phyloP scores from a whole-genome alignment of 2,888 invertebrate species.

The Monopis laevigella region DNA sequence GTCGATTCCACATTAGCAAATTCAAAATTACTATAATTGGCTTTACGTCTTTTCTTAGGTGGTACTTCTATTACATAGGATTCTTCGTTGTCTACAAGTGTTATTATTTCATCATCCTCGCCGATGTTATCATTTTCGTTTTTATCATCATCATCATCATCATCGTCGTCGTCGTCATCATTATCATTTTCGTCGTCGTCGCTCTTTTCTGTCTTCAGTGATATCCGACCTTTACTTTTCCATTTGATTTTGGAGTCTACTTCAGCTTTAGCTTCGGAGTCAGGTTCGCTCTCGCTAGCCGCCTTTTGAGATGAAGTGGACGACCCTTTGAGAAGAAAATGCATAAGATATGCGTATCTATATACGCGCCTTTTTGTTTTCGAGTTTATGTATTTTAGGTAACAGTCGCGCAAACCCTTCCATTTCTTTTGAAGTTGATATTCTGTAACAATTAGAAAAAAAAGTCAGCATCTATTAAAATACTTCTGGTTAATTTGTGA shows the following conservation, averaged over 20 bases:
- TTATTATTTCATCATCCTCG: constrained; percentile 16
- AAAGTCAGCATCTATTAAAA: too few species aligned
- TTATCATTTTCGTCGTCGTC: constrained; percentile 38
- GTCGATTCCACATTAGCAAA: constrained; percentile 43
- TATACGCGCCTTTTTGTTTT: constrained; percentile 40
- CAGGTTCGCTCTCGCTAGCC: too few species aligned
- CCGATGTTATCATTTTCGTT: constrained; percentile 13
- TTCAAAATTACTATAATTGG: constrained; percentile 34
- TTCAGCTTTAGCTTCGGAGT: not conserved
- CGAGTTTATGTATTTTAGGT: constrained; percentile 43
- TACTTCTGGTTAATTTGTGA: too few species aligned
- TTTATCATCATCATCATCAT: constrained; percentile 21
- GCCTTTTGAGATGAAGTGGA: too few species aligned
- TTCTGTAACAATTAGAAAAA: constrained; percentile 46
- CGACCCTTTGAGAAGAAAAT: constrained; percentile 43
- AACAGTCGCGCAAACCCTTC: constrained; percentile 56
- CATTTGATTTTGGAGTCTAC: constrained; percentile 15
- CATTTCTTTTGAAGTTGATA: constrained; percentile 58
- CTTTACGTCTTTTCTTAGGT: constrained; percentile 16
- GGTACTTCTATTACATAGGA: not conserved
- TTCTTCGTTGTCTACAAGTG: not conserved
- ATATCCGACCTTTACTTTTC: constrained; percentile 23
- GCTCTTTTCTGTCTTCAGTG: constrained; percentile 25
- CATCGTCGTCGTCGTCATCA: constrained; percentile 23
- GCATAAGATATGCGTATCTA: constrained; percentile 40